These are phyloP conservation scores for Archilochus colubris DNA, from an alignment of 2,113 vertebrate species.

Conservation along the genomic window DNA sequence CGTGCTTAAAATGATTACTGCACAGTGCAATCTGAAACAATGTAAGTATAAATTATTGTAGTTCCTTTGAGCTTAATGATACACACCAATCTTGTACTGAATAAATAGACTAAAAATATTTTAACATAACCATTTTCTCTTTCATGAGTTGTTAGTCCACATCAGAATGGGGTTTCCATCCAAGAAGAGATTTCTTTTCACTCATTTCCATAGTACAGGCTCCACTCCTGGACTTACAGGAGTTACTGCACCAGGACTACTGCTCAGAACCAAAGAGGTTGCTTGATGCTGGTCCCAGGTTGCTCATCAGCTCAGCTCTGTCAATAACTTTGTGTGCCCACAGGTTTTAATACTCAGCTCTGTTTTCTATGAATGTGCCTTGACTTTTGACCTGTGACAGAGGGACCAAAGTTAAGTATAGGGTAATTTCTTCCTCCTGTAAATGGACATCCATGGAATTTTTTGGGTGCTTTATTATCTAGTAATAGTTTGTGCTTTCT, in stretches of 20 bases:
- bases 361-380: neutral
- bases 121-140: neutral
- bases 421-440: neutral
- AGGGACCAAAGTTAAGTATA: neutral
- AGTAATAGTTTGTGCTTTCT: neutral
- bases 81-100: neutral
- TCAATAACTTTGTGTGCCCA: neutral
- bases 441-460: constrained; percentile 4
- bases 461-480: neutral
- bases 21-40: neutral
- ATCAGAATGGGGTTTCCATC: neutral
- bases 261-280: neutral
- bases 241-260: rapidly evolving
- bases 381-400: neutral
- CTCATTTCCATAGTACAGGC: rapidly evolving
- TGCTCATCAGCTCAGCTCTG: neutral
- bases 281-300: neutral
- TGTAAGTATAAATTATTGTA: neutral
- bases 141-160: too few species aligned
- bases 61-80: neutral
- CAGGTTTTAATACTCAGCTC: neutral
- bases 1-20: neutral
- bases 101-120: neutral
- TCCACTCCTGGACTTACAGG: neutral
- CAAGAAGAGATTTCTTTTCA: neutral